A percentile compares a stretch with the other conserved stretches of the same genome.
Conservation (phyloP, 2,888 invertebrate genomes). For the Chymomyza caudatula region DNA sequence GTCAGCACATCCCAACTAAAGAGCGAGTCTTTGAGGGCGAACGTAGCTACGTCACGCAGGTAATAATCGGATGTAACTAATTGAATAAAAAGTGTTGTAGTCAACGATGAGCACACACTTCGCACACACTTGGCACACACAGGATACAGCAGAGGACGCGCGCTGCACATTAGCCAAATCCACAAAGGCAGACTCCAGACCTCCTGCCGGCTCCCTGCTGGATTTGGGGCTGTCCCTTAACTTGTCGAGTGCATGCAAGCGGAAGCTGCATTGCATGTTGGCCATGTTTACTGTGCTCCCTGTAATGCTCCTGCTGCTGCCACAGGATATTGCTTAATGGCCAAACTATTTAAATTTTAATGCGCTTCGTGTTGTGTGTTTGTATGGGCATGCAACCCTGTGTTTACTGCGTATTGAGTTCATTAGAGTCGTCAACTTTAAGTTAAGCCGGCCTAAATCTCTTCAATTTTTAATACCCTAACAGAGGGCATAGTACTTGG, state of each 20-base stretch:
- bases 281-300: constrained; percentile 1
- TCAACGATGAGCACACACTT: constrained; percentile 34
- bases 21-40: constrained; percentile 7
- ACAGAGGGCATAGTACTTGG: too few relatives aligned
- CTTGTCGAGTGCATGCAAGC: constrained; percentile 35
- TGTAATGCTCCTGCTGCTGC: constrained; percentile 6
- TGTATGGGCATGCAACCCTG: background rate
- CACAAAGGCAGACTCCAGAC: constrained; percentile 18
- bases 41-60: constrained; percentile 46
- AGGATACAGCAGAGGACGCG: background rate
- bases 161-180: constrained; percentile 52
- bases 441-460: constrained; percentile 5
- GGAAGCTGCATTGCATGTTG: constrained; percentile 38
- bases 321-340: constrained; percentile 63
- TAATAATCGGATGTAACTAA: constrained; percentile 71
- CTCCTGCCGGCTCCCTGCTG: background rate
- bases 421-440: constrained; percentile 20
- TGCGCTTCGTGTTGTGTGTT: constrained; percentile 7
- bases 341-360: constrained; percentile 61
- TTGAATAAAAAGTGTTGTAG: constrained; percentile 65
- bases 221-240: background rate
- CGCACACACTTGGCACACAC: constrained; percentile 10
- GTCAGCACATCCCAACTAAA: background rate
- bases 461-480: too few relatives aligned
- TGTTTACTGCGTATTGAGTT: background rate